Evolutionary conservation across 2,113 vertebrate species (phyloP), one percentile per base, ranked within the genome.

Genomic region (Brachirus orientalis): DNA sequence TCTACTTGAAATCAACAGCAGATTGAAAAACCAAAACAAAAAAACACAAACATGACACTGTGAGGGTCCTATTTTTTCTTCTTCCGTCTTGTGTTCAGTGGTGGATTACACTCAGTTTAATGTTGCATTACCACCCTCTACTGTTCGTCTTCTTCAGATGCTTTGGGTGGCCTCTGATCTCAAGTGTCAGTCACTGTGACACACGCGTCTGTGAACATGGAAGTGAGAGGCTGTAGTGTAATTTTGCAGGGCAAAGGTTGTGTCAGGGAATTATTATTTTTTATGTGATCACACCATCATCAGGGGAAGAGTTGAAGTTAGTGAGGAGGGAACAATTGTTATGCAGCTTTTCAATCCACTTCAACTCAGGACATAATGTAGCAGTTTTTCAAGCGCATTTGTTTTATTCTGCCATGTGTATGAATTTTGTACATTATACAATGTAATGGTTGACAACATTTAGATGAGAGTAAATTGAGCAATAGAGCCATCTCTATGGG

Each of bases 81-180:
- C 44, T 28, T 47, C 51, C 63, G 60, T 33, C 43, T 72, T 20
- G 37, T 20, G 43, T 58, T 40, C 13, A 18, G 51, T 41, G 16
- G 38, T 53, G 52, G 64, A 55, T 59, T 53, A 51, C 55, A 52
- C 40, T 18, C 46, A n/a, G 13, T 74, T 75, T 60, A 71, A 66
- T 76, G 85, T 58, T 77, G 56, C 85, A 77, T 86, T 86, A 86
- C 85, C 79, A 77, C 86, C 86, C 88, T 86, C 86, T 88, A 56
- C 86, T 83, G 84, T 86, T 86, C 80, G 66, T 66, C 53, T 58
- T 22, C 60, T 19, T 72, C 53, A 81, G 80, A 87, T 79, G 84
- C 83, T 72, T 41, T 46, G 57, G 69, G 54, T 63, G 67, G 65
- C 70, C 75, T 16, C 46, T 20, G n/a, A 74, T 64, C 67, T 75